phyloP scores from a whole-genome alignment of 1,140 invertebrate genomes.

The Eumeta japonica region DNA sequence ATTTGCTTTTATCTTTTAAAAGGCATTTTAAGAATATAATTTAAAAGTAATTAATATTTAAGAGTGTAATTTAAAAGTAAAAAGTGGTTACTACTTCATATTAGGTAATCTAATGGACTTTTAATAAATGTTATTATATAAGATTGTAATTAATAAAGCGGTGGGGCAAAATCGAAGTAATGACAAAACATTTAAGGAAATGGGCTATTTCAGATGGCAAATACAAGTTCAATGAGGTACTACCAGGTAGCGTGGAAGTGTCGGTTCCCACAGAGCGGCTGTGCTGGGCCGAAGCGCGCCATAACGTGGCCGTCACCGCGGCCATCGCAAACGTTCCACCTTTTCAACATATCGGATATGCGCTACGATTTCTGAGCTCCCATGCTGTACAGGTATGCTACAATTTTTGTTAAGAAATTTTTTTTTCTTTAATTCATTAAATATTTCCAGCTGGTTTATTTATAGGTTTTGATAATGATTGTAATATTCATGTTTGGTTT shows the following conservation, averaged over 20 bases:
- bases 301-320: slow-evolving; percentile 66
- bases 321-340: slow-evolving; percentile 65
- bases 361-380: slow-evolving; percentile 65
- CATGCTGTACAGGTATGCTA: slow-evolving; percentile 66
- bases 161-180: neutral
- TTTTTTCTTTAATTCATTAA: slow-evolving; percentile 3
- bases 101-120: neutral
- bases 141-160: neutral
- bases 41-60: no score
- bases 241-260: slow-evolving; percentile 80
- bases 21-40: no score
- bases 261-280: slow-evolving; percentile 64
- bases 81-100: neutral
- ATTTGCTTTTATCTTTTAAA: no score
- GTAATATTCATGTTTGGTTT: no score
- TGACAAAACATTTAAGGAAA: no score
- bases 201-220: slow-evolving; percentile 57
- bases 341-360: slow-evolving; percentile 77
- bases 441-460: no score
- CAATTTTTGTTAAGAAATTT: slow-evolving; percentile 14
- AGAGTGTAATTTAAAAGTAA: neutral
- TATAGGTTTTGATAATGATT: no score
- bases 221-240: slow-evolving; percentile 76
- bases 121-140: neutral
- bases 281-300: slow-evolving; percentile 71